phyloP scores from a whole-genome alignment of 37 sponge, comb jelly and placozoan genomes.

The Ianthella basta region DNA sequence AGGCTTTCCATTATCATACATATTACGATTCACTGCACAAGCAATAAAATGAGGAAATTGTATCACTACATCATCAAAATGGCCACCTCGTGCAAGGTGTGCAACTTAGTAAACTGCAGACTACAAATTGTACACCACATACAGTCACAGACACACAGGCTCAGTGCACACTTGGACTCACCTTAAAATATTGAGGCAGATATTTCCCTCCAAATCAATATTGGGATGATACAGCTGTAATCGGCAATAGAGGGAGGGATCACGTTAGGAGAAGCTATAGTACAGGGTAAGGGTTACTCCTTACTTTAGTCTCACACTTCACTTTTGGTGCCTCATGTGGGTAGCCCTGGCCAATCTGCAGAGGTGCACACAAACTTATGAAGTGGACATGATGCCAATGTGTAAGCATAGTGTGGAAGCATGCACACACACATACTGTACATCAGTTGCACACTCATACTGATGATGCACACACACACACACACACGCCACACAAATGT shows the following conservation, averaged over 20 bases:
- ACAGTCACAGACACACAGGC: background rate
- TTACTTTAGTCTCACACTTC: slow-evolving; percentile 93
- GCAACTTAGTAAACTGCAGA: too few relatives aligned
- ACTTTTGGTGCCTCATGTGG: slow-evolving; percentile 99
- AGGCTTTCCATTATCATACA: too few relatives aligned
- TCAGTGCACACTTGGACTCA: slow-evolving; percentile 17
- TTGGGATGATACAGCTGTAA: slow-evolving; percentile 94
- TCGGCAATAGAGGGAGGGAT: background rate
- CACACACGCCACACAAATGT: too few relatives aligned
- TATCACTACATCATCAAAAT: too few relatives aligned
- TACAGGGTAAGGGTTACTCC: background rate
- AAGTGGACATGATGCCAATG: background rate
- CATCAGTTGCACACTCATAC: too few relatives aligned
- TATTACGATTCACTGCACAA: too few relatives aligned
- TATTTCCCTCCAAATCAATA: slow-evolving; percentile 96
- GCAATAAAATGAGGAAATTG: too few relatives aligned
- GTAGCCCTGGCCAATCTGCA: slow-evolving; percentile 85
- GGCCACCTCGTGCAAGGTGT: too few relatives aligned
- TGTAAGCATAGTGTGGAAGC: too few relatives aligned
- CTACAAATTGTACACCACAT: background rate
- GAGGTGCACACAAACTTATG: background rate
- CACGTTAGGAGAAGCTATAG: background rate
- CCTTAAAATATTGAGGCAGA: slow-evolving; percentile 96
- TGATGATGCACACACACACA: too few relatives aligned
- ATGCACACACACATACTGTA: too few relatives aligned